Percentiles rank a stretch among this genome's conserved stretches.
Evolutionary conservation across 2,888 invertebrate genomes (phyloP).

Genomic region (Rutpela maculata): DNA sequence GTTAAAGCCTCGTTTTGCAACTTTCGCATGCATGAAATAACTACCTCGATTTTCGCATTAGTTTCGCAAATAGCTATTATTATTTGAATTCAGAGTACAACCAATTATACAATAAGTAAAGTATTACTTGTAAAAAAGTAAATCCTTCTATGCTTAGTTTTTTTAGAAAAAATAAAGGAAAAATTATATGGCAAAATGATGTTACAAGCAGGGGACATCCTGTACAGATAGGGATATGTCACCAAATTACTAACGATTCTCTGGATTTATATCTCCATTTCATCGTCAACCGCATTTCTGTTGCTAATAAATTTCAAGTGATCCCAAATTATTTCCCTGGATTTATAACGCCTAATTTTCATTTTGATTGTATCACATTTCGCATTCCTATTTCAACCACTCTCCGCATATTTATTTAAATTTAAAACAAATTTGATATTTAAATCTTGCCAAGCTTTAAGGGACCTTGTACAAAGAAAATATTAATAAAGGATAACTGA

Average conservation of each 20-base stretch:
- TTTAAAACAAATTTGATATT: constrained; percentile 30
- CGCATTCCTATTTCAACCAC: constrained; percentile 11
- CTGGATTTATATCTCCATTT: neutral
- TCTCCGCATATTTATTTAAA: constrained; percentile 17
- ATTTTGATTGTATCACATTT: constrained; percentile 25
- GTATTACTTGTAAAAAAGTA: no score
- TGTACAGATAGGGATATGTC: neutral
- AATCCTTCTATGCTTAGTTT: no score
- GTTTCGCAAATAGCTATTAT: no score
- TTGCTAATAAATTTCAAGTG: constrained; percentile 12
- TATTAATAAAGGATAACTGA: constrained; percentile 43
- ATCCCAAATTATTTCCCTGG: constrained; percentile 1
- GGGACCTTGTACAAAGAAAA: constrained; percentile 16
- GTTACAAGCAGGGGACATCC: no score
- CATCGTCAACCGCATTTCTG: neutral
- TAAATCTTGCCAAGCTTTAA: constrained; percentile 13
- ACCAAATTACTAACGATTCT: neutral
- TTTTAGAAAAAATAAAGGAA: no score
- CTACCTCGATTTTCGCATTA: no score
- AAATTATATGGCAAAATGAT: no score
- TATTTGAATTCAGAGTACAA: no score
- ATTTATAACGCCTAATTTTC: constrained; percentile 20
- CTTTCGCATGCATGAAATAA: no score
- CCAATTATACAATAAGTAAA: no score
- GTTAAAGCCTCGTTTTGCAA: no score